A percentile compares a stretch with the other conserved stretches of the same genome.
phyloP scores from a whole-genome alignment of 2,113 vertebrate species.

The Lipophrys pholis region DNA sequence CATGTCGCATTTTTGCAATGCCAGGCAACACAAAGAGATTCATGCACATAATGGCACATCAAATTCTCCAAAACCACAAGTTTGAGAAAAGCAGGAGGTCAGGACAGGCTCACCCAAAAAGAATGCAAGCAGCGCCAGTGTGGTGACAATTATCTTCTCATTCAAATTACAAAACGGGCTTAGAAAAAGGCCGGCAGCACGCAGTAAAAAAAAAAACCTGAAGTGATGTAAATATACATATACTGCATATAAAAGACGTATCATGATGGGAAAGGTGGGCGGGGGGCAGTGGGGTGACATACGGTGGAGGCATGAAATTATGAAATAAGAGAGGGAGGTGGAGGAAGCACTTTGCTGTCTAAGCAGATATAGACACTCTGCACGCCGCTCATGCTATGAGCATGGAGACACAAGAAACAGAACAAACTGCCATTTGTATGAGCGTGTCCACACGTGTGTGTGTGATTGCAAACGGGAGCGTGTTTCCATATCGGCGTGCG shows the following conservation, averaged over 20 bases:
- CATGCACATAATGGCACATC: background rate
- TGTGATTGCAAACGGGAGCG: background rate
- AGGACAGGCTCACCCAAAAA: slow-evolving; percentile 45
- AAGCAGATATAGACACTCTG: slow-evolving; percentile 63
- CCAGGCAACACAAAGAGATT: slow-evolving; percentile 13
- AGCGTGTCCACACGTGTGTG: slow-evolving; percentile 29
- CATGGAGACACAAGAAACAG: slow-evolving; percentile 14
- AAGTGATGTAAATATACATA: slow-evolving; percentile 34
- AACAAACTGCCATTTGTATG: slow-evolving; percentile 33
- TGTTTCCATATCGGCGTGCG: slow-evolving; percentile 11
- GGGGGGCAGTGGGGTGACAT: background rate
- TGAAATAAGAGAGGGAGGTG: slow-evolving; percentile 51
- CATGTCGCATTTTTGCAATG: slow-evolving; percentile 33
- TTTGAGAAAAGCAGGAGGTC: slow-evolving; percentile 34
- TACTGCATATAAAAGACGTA: slow-evolving; percentile 38
- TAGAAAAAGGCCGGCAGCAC: slow-evolving; percentile 26
- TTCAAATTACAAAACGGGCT: too few relatives aligned
- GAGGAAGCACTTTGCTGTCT: slow-evolving; percentile 55
- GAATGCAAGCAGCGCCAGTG: slow-evolving; percentile 39
- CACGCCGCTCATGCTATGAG: slow-evolving; percentile 28
- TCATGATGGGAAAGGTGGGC: slow-evolving; percentile 28
- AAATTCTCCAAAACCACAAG: slow-evolving; percentile 47
- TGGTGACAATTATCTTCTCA: too few relatives aligned
- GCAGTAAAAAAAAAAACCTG: slow-evolving; percentile 36
- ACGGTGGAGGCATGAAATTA: slow-evolving; percentile 26